A percentile compares a stretch with the other conserved stretches of the same genome.
phyloP scores from a whole-genome alignment of 1,140 invertebrate genomes.

The Macrocentrus cingulum region DNA sequence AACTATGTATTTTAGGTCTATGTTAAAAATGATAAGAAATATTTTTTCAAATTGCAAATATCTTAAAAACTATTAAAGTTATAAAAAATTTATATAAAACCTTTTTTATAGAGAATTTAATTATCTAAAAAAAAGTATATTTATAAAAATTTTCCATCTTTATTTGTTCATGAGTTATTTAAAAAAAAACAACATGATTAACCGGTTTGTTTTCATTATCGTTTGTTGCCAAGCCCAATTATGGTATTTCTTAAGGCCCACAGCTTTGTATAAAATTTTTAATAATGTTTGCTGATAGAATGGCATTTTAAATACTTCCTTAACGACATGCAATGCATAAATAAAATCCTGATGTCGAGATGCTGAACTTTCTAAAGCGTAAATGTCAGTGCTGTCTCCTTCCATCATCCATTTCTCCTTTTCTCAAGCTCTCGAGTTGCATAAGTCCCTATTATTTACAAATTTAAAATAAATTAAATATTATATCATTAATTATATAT shows the following conservation, averaged over 20 bases:
- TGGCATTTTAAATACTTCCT: constrained; percentile 10
- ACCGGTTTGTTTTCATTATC: no score
- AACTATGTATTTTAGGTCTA: neutral
- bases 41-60: constrained; percentile 12
- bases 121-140: no score
- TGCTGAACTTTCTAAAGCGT: constrained; percentile 53
- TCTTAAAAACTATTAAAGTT: constrained; percentile 6
- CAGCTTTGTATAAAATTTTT: no score
- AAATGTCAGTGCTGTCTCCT: constrained; percentile 54
- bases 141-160: no score
- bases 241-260: no score
- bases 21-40: constrained; percentile 13
- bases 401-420: no score
- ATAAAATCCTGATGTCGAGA: constrained; percentile 21
- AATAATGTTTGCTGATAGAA: no score
- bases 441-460: constrained; percentile 35
- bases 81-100: neutral
- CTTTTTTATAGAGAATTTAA: no score
- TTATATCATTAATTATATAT: constrained; percentile 8
- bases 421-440: constrained; percentile 32
- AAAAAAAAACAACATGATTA: no score
- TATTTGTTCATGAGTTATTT: no score
- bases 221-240: no score
- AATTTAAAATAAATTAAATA: no score
- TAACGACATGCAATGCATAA: neutral